phyloP scores from a whole-genome alignment of 2,113 vertebrate species.

The chimpanzee (Pan troglodytes) region DNA sequence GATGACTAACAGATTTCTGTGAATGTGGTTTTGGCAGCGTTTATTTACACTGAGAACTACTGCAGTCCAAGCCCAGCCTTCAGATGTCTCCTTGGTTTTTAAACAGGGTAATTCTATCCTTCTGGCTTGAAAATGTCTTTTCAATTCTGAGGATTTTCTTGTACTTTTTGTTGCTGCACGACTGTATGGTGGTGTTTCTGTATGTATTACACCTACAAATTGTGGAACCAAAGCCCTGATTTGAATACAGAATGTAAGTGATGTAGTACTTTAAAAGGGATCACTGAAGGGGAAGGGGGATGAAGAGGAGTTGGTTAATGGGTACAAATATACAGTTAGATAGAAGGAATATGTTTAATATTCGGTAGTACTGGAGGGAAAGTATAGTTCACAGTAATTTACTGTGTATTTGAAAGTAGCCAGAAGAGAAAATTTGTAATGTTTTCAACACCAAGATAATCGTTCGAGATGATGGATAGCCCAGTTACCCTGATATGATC shows the following conservation, averaged over 20 bases:
- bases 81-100: neutral
- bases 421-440: neutral
- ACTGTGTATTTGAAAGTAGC: neutral
- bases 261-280: neutral
- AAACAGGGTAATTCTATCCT: neutral
- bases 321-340: no score
- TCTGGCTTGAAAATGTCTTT: conserved; percentile 44
- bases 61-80: neutral
- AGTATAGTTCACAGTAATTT: neutral
- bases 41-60: conserved; percentile 3
- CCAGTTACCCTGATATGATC: neutral
- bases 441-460: neutral
- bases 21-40: neutral
- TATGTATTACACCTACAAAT: neutral
- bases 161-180: neutral
- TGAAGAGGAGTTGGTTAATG: neutral
- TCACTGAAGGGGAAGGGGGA: neutral
- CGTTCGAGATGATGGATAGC: neutral
- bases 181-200: neutral
- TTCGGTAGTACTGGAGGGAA: neutral
- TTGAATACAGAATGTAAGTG: conserved; percentile 16
- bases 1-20: neutral
- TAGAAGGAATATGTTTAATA: neutral
- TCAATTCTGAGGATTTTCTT: neutral
- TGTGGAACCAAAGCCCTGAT: neutral